Percentiles rank a stretch among this genome's conserved stretches.
These are phyloP conservation scores for Mus spretus DNA, from an alignment of 2,797 vertebrate species.

Conservation along the genomic window DNA sequence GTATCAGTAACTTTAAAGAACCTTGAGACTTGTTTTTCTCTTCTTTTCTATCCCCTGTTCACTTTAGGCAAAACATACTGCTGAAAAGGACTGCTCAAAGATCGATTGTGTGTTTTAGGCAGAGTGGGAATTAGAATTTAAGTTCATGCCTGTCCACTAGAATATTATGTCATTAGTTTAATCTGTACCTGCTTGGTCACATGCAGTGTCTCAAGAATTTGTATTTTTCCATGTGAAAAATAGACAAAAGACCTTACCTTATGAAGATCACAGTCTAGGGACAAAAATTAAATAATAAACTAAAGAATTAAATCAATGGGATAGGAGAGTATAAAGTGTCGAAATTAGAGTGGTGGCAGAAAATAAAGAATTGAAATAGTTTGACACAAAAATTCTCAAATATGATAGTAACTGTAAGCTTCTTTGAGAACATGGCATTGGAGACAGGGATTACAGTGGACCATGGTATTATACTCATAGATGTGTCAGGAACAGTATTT, in stretches of 20 bases:
- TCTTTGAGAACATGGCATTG: not conserved
- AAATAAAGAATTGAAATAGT: not conserved
- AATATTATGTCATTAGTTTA: slow-evolving; percentile 9
- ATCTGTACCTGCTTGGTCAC: not conserved
- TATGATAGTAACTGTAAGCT: not conserved
- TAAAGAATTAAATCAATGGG: not conserved
- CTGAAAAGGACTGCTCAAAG: not conserved
- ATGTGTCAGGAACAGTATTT: not conserved
- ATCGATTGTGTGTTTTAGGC: not conserved
- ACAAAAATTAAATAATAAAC: not conserved
- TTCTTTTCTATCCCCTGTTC: not conserved
- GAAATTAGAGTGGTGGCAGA: not conserved
- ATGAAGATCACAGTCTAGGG: not conserved
- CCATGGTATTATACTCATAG: not conserved
- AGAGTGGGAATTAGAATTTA: not conserved
- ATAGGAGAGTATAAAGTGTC: not conserved
- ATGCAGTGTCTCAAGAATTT: not conserved
- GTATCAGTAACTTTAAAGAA: not conserved
- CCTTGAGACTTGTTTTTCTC: not conserved
- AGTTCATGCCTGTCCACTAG: not conserved
- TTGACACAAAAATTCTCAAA: not conserved
- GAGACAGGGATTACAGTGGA: not conserved
- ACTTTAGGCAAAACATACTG: not conserved
- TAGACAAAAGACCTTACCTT: not conserved
- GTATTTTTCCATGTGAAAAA: not conserved